A percentile compares a stretch with the other conserved stretches of the same genome.
Evolutionary conservation across 2,113 vertebrate genomes (phyloP).

Genomic region (Nyctibius bracteatus): DNA sequence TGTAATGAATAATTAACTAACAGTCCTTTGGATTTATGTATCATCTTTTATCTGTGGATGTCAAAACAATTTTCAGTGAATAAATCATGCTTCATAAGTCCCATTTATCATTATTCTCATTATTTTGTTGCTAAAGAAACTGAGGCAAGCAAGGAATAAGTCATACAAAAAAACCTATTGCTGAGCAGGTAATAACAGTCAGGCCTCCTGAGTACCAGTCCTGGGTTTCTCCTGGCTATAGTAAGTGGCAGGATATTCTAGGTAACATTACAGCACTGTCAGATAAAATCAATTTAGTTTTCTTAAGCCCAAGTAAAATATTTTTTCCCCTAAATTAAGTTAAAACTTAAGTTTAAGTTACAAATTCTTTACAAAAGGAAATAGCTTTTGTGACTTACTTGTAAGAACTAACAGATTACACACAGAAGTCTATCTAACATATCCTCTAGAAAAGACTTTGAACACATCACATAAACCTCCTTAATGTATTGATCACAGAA

Average conservation of each 20-base stretch:
- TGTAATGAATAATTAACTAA: background rate
- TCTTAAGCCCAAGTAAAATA: background rate
- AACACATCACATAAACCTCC: background rate
- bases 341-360: conserved; percentile 15
- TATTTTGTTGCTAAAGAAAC: background rate
- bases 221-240: background rate
- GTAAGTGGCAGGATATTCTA: background rate
- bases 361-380: background rate
- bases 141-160: background rate
- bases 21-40: background rate
- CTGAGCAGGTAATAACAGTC: conserved; percentile 19
- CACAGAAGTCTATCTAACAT: background rate
- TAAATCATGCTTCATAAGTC: background rate
- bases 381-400: background rate
- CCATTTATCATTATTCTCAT: background rate
- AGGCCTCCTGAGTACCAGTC: background rate
- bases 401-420: background rate
- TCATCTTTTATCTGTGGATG: conserved; percentile 40
- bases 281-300: background rate
- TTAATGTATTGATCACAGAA: background rate
- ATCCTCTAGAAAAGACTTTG: background rate
- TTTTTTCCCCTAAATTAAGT: background rate
- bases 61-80: background rate
- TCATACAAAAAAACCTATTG: background rate
- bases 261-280: background rate